Evolutionary conservation across 2,797 vertebrate species (phyloP), one percentile per base, ranked within the genome.

Genomic region (Morelia viridis): DNA sequence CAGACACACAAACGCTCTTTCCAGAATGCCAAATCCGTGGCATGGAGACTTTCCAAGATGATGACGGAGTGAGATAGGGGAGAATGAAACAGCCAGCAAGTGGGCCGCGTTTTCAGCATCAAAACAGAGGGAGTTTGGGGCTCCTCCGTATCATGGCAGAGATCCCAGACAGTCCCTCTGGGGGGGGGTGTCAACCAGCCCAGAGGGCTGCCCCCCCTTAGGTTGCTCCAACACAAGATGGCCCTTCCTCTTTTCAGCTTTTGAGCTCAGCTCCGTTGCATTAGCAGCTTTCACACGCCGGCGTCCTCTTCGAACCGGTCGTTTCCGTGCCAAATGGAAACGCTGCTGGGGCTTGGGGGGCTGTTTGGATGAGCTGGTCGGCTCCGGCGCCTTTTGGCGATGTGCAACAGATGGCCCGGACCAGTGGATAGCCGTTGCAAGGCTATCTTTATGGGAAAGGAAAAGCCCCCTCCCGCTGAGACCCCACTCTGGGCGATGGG

Each of bases 401-500:
- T 2, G 85, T 50, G 91, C 89, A 96, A 94, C 97, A 97, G 97
- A 97, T 97, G 97, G 97, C 71, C 26, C 88, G 28, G 94, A 94
- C 95, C 94, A 53, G 92, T 24, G 50, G 57, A 13, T 35, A 57
- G n/a, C n/a, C 60, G 24, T n/a, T 22, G 53, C 46, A 10, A n/a
- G 56, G n/a, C 13, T 22, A 89, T 94, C 86, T 88, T 90, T 91
- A 35, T 92, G 28, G 24, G 68, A n/a, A 19, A 26, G 7, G n/a
- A 58, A 80, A 57, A 64, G 62, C 61, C 0, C 65, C n/a, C 19
- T 84, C 89, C 6, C 0, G 0, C 76, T 89, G 91, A 90, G 90
- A 57, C 91, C 68, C 0, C 1, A 4, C 1, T 89, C 90, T 90
- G n/a, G 88, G 92, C 35, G 58, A 13, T 17, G 41, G 35, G 5